Conservation (phyloP, 2,113 vertebrate species). For the Campylomormyrus numenius region DNA sequence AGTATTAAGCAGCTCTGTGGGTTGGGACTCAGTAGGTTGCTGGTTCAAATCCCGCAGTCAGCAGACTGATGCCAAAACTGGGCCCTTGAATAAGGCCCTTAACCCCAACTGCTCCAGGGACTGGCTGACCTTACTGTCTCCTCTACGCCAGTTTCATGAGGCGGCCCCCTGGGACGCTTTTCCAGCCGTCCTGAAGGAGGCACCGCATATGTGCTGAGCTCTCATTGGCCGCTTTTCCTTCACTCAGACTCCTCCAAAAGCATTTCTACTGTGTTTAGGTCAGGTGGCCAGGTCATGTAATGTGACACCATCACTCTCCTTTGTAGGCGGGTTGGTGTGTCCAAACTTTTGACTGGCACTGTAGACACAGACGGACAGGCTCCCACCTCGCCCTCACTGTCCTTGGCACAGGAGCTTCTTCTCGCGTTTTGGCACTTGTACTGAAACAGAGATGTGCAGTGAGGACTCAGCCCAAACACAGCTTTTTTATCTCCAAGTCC, state of each 20-base stretch:
- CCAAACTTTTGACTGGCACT: not conserved
- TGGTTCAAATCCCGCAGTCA: too few relatives aligned
- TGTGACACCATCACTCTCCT: not conserved
- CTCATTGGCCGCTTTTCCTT: too few relatives aligned
- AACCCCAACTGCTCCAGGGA: too few relatives aligned
- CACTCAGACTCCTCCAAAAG: too few relatives aligned
- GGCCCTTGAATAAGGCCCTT: too few relatives aligned
- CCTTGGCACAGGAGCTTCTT: conserved; percentile 78
- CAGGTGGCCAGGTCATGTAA: not conserved
- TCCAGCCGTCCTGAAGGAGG: too few relatives aligned
- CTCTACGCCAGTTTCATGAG: too few relatives aligned
- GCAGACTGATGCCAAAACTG: too few relatives aligned
- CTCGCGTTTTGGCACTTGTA: conserved; percentile 70
- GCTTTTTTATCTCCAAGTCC: not conserved
- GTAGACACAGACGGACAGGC: not conserved
- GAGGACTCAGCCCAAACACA: not conserved
- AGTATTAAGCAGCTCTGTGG: too few relatives aligned
- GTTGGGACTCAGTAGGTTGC: too few relatives aligned
- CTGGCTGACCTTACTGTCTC: not conserved
- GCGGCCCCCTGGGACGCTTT: too few relatives aligned
- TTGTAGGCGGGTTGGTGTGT: not conserved
- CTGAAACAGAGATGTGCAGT: conserved; percentile 35
- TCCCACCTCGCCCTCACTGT: conserved; percentile 79
- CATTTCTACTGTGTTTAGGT: not conserved
- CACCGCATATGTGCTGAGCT: too few relatives aligned